Evolutionary conservation across 1,140 invertebrate genomes (phyloP), one percentile per base, ranked within the genome.

Genomic region (Drosophila fuyamai): DNA sequence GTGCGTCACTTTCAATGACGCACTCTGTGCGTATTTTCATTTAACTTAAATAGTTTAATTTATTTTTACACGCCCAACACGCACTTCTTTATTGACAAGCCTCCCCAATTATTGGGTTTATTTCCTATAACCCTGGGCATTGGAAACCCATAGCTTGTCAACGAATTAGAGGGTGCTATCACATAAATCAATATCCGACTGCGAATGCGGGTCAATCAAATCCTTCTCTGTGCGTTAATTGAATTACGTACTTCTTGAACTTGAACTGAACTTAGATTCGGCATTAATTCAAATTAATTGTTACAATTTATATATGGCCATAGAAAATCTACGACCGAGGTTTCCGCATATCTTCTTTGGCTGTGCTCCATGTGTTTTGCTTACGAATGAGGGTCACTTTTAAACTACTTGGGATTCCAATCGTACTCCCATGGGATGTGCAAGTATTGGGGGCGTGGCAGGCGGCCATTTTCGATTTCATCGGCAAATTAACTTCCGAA

Each of bases 281-380:
- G 14, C 16, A 57, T 23, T 36, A 40, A 40, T 73, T 40, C 38
- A 13, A 29, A 63, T 54, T 60, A 55, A 68, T 63, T 63, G 36
- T 72, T 95, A 95, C 58, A 54, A 65, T 54, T 76, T 36, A 6
- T 65, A 54, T 14, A 43, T 46, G 27, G 12, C 36, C 56, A 36
- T 14, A 14, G 48, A 48, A 36, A 53, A 36, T 18, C 48, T 35
- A 12, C 29, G 13, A 50, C 47, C 13, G 38, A 29, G 41, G n/a
- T 29, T 57, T 57, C 23, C 55, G 50, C 14, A 10, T 36, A 9
- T 43, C 14, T 36, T 38, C 38, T 29, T 56, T 27, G 54, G 38
- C 38, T 16, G 5, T 4, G 9, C 32, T 43, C 13, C 27, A 18
- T 56, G 56, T 40, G 56, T 7, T 44, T 32, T 18, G 63, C 36